Evolutionary conservation across 2,113 vertebrate genomes (phyloP).

Genomic region (Myotis yumanensis): DNA sequence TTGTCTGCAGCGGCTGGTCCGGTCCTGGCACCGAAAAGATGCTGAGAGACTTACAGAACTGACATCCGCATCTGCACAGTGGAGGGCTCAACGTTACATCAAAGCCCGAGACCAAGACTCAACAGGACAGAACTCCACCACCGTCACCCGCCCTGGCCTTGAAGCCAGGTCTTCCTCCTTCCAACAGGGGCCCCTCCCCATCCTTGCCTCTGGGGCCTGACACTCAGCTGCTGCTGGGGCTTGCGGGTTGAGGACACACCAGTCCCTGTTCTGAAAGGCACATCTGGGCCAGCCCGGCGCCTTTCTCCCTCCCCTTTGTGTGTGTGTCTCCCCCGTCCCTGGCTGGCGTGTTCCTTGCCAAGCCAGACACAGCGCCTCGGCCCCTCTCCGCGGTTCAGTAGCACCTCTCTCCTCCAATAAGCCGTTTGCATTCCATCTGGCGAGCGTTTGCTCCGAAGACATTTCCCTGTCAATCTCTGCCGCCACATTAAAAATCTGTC

Average conservation of each 20-base stretch:
- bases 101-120: accelerated
- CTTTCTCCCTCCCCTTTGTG: background rate
- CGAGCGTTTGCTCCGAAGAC: slow-evolving; percentile 95
- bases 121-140: accelerated
- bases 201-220: slow-evolving; percentile 30
- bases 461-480: slow-evolving; percentile 96
- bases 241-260: background rate
- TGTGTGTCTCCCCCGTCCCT: background rate
- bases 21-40: background rate
- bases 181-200: slow-evolving; percentile 32
- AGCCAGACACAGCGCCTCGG: slow-evolving; percentile 83
- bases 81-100: accelerated
- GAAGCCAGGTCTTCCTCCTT: background rate
- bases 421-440: slow-evolving; percentile 99
- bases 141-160: accelerated
- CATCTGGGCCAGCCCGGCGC: background rate
- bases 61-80: accelerated
- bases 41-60: background rate
- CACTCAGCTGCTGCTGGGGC: slow-evolving; percentile 1
- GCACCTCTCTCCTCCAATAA: slow-evolving; percentile 94
- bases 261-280: background rate
- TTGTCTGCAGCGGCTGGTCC: background rate
- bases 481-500: slow-evolving; percentile 94
- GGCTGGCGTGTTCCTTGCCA: slow-evolving; percentile 75
- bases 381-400: slow-evolving; percentile 83